Evolutionary conservation across 1,140 invertebrate species (phyloP).

Genomic region (Maconellicoccus hirsutus): DNA sequence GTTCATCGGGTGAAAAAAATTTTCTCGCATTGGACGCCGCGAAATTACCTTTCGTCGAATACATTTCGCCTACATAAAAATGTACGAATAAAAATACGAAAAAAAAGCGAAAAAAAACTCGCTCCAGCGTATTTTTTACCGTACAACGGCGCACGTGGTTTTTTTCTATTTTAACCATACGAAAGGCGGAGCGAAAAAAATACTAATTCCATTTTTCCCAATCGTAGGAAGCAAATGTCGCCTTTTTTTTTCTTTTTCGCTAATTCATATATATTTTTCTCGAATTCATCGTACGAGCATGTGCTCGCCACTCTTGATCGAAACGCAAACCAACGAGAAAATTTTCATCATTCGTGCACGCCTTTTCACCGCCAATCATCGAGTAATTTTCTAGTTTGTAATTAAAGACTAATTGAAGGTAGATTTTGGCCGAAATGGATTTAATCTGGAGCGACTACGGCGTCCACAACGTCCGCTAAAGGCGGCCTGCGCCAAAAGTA

Average conservation of each 20-base stretch:
- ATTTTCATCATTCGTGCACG: too few species aligned
- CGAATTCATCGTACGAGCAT: too few species aligned
- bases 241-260: neutral
- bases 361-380: too few species aligned
- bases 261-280: too few species aligned
- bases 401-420: too few species aligned
- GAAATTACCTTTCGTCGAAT: neutral
- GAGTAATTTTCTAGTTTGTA: too few species aligned
- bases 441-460: too few species aligned
- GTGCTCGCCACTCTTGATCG: too few species aligned
- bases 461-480: too few species aligned
- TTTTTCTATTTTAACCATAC: neutral
- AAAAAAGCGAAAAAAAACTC: neutral
- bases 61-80: neutral
- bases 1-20: neutral
- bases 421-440: too few species aligned
- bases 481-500: too few species aligned
- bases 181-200: neutral
- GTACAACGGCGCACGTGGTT: neutral
- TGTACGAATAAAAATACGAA: slow-evolving; percentile 1
- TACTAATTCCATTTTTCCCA: neutral
- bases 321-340: too few species aligned
- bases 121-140: neutral
- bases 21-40: neutral
- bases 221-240: neutral